phyloP scores from a whole-genome alignment of 2,888 invertebrate genomes.

The Dynastes grantii region DNA sequence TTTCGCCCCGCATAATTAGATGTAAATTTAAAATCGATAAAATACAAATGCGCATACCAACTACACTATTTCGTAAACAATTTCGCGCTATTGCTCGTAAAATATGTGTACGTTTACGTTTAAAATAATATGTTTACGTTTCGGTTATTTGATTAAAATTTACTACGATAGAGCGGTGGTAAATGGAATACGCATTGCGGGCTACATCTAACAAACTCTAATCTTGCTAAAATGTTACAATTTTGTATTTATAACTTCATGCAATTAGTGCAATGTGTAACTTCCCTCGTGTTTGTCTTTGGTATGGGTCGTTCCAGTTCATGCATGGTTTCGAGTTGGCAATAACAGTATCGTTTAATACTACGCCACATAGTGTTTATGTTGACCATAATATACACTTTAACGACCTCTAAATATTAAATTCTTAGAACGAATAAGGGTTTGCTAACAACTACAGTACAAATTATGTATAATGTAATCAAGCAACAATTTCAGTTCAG shows the following conservation, averaged over 20 bases:
- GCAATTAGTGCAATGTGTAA: neutral
- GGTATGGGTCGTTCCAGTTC: neutral
- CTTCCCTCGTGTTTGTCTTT: neutral
- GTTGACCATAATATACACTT: no score
- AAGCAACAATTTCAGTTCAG: no score
- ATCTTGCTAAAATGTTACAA: constrained; percentile 7
- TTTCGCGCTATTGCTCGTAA: constrained; percentile 15
- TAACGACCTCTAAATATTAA: no score
- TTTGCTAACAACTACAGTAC: no score
- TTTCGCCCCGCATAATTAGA: constrained; percentile 27
- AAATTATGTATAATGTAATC: no score
- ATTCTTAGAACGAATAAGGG: no score
- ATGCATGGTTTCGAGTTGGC: no score
- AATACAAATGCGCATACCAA: constrained; percentile 18
- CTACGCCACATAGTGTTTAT: no score
- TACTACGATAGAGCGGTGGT: neutral
- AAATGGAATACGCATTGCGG: constrained; percentile 3
- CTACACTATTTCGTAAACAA: constrained; percentile 29
- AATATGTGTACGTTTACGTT: constrained; percentile 11
- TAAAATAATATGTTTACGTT: neutral
- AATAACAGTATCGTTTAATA: no score
- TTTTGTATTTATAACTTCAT: constrained; percentile 1
- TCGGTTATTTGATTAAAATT: constrained; percentile 3
- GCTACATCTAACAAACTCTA: neutral
- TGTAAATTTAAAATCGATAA: constrained; percentile 44